phyloP scores from a whole-genome alignment of 2,113 vertebrate species.

The Callorhinus ursinus region DNA sequence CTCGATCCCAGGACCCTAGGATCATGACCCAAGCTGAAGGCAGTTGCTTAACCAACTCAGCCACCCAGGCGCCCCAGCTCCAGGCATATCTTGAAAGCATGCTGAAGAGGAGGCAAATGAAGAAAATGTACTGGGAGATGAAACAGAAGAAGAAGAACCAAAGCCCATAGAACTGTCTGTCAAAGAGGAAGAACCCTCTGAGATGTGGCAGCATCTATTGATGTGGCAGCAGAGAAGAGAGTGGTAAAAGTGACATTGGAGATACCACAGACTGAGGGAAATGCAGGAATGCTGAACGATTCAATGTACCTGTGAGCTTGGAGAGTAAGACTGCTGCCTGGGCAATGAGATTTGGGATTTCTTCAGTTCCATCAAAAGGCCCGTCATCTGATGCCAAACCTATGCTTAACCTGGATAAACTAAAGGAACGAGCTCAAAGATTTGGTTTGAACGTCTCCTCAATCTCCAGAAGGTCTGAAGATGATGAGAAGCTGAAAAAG shows the following conservation, averaged over 20 bases:
- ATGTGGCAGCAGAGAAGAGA: conserved; percentile 89
- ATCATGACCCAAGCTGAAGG: no score
- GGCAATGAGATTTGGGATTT: conserved; percentile 77
- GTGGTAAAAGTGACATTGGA: conserved; percentile 92
- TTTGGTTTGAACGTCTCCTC: conserved; percentile 95
- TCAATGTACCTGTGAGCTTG: conserved; percentile 90
- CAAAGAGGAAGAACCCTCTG: conserved; percentile 84
- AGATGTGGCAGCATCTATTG: conserved; percentile 69
- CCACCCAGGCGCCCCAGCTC: no score
- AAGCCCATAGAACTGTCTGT: conserved; percentile 80
- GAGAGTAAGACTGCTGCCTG: conserved; percentile 94
- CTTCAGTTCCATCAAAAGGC: conserved; percentile 82
- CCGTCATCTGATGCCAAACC: conserved; percentile 83
- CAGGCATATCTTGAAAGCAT: no score
- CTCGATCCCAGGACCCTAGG: no score
- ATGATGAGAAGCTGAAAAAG: conserved; percentile 95
- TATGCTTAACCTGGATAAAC: conserved; percentile 89
- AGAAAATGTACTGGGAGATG: conserved; percentile 94
- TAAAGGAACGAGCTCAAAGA: conserved; percentile 94
- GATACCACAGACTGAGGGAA: conserved; percentile 88
- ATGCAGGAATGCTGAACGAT: conserved; percentile 93
- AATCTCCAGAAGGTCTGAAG: conserved; percentile 93
- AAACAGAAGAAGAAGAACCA: conserved; percentile 90
- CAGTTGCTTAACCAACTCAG: no score
- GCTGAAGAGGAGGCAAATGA: conserved; percentile 94